phyloP scores from a whole-genome alignment of 1,140 invertebrate genomes.

The Drosophila pseudoananassae region DNA sequence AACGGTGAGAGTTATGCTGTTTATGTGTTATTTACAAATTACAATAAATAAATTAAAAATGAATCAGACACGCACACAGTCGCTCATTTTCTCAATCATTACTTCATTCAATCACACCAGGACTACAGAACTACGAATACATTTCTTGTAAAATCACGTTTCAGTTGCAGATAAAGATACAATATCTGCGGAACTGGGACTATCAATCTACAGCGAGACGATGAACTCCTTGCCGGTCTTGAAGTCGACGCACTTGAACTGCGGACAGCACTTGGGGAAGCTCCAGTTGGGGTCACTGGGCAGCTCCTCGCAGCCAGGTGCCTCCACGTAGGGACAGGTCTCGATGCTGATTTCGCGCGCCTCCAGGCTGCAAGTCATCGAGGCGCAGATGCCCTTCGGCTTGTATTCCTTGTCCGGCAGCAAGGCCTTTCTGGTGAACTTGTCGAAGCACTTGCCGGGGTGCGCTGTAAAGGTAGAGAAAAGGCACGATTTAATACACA shows the following conservation, averaged over 20 bases:
- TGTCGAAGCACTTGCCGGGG: constrained; percentile 82
- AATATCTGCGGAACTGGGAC: constrained; percentile 8
- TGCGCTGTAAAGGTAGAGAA: constrained; percentile 57
- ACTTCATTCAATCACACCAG: constrained; percentile 9
- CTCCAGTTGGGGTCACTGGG: constrained; percentile 76
- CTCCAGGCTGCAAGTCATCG: constrained; percentile 81
- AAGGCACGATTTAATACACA: constrained; percentile 21
- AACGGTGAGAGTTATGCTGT: constrained; percentile 39
- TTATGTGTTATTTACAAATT: constrained; percentile 70
- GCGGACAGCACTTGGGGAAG: constrained; percentile 82
- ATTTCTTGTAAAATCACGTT: constrained; percentile 81
- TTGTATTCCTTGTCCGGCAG: constrained; percentile 82
- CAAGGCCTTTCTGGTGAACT: constrained; percentile 76
- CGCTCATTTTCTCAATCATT: constrained; percentile 4
- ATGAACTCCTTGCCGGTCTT: constrained; percentile 83
- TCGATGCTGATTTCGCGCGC: constrained; percentile 79
- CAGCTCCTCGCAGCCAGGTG: constrained; percentile 82
- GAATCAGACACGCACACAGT: constrained; percentile 52
- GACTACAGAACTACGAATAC: constrained; percentile 71
- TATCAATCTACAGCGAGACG: constrained; percentile 62
- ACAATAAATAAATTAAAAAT: constrained; percentile 80
- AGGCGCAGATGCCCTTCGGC: constrained; percentile 81
- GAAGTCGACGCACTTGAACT: constrained; percentile 81
- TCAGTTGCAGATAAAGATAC: constrained; percentile 19
- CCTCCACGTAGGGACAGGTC: constrained; percentile 80